Evolutionary conservation across 2,797 vertebrate species (phyloP).

Genomic region (Macropus fuliginosus): DNA sequence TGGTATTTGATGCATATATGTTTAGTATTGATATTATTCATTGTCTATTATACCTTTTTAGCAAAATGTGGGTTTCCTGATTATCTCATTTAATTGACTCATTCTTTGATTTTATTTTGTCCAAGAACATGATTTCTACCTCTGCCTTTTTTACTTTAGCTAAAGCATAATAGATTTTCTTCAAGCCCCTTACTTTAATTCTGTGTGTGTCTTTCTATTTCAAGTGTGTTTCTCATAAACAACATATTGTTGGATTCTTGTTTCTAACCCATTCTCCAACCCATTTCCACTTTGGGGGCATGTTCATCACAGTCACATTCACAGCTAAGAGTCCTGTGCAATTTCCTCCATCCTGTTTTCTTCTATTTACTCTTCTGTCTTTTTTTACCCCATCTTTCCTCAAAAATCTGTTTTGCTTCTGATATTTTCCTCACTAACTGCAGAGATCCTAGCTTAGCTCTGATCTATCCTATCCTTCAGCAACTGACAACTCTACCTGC

Average conservation of each 20-base stretch:
- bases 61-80: neutral
- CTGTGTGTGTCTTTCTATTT: neutral
- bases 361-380: neutral
- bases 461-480: neutral
- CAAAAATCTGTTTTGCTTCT: neutral
- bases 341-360: neutral
- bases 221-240: neutral
- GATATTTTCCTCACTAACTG: neutral
- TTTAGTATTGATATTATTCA: neutral
- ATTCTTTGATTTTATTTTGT: neutral
- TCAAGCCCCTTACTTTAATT: neutral
- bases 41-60: neutral
- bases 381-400: neutral
- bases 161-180: neutral
- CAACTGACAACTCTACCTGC: neutral
- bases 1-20: neutral
- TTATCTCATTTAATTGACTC: neutral
- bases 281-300: neutral
- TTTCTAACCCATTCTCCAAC: neutral
- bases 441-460: neutral
- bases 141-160: neutral
- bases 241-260: neutral
- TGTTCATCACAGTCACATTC: neutral
- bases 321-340: neutral
- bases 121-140: neutral